Base-by-base conservation (phyloP, 2,113 vertebrate species). In the Misgurnus anguillicaudatus region DNA sequence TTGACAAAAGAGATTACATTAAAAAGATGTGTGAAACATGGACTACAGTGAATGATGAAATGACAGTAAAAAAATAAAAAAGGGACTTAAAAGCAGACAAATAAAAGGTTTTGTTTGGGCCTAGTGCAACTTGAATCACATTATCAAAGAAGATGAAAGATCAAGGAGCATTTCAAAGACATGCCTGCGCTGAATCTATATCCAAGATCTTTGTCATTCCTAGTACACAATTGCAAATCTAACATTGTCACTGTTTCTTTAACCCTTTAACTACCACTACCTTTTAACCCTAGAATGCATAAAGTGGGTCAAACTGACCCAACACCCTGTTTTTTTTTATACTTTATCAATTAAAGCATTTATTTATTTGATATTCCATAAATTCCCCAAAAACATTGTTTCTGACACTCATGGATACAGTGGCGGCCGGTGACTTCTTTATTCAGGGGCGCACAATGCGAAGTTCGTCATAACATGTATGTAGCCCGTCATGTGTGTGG, bases 11-110 rank as follows among this genome's bases (percentile, higher is more conserved):
- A 36, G 6, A 5, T 8, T 16, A 39, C 47, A 51, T 16, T 60
- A 14, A 74, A 74, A 75, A 11, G 39, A 57, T 58, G 45, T 24
- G 21, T 65, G 47, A 57, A 66, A 45, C 36, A 47, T 21, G 73
- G 65, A 57, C 78, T 73, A 65, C 31, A 41, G 51, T 42, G 63
- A 80, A 68, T 75, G 79, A 80, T 80, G 62, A 80, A 66, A 65
- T 70, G 65, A 78, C 13, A 58, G 62, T 36, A 21, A 53, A 9
- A 67, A 63, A 51, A 45, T 64, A 75, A 75, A 66, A 36, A 61
- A 66, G 53, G 21, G 21, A 65, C 39, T 24, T 61, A 66, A 24
- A 72, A 42, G 51, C 19, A 39, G 65, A 61, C 71, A 47, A 68
- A 80, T 58, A 58, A 75, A 60, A 75, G 16, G 8, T 41, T 63